Percentiles rank a stretch among this genome's conserved stretches.
phyloP scores from a whole-genome alignment of 2,113 vertebrate genomes.

The Centropus bengalensis region DNA sequence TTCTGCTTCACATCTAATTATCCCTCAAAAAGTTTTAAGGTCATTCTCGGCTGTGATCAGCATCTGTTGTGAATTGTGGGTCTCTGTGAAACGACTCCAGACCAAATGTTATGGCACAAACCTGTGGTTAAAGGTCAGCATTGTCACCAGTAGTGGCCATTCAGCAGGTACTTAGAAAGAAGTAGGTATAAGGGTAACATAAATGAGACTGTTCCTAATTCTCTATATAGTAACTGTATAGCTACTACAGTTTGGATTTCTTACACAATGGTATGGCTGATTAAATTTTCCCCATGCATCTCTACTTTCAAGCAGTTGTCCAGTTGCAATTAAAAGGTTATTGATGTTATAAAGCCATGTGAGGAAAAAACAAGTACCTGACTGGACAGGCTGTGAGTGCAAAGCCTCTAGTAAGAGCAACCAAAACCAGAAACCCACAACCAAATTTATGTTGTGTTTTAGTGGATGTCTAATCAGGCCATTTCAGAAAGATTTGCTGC shows the following conservation, averaged over 20 bases:
- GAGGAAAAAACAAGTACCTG: background rate
- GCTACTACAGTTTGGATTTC: background rate
- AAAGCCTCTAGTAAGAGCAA: background rate
- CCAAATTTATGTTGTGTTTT: background rate
- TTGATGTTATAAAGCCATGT: background rate
- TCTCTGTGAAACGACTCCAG: background rate
- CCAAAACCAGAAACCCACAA: background rate
- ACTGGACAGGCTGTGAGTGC: background rate
- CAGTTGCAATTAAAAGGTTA: background rate
- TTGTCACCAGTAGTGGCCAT: background rate
- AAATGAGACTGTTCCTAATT: background rate
- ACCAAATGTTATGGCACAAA: background rate
- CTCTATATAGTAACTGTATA: no score
- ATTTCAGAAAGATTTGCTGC: background rate
- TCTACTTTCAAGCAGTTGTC: background rate
- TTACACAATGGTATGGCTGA: background rate
- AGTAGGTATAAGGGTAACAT: background rate
- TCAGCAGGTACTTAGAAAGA: background rate
- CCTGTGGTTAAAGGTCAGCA: background rate
- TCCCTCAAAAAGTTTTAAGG: background rate
- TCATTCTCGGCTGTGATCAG: background rate
- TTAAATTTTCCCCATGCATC: background rate
- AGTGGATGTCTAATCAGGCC: background rate
- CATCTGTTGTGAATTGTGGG: background rate
- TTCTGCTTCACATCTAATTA: background rate